phyloP scores from a whole-genome alignment of 2,797 vertebrate genomes.

The Muscicapa comitata region DNA sequence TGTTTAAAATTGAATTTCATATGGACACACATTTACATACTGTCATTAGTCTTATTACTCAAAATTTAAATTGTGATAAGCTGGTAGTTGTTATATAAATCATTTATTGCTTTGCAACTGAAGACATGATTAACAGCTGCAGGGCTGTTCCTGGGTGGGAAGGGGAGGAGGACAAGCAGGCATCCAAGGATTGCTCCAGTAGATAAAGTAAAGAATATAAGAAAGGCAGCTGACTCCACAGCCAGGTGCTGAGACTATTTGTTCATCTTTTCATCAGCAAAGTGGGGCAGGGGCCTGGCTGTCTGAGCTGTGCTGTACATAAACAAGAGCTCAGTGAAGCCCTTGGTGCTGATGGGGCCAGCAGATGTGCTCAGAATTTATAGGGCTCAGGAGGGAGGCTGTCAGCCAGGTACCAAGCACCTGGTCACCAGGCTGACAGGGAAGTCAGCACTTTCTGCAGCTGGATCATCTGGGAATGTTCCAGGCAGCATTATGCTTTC shows the following conservation, averaged over 20 bases:
- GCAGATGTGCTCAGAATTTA: accelerated
- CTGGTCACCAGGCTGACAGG: not conserved
- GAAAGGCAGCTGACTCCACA: not conserved
- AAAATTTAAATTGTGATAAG: not conserved
- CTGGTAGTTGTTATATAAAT: not conserved
- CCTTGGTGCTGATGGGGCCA: not conserved
- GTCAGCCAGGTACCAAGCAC: not conserved
- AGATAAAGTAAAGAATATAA: not conserved
- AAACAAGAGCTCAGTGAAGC: not conserved
- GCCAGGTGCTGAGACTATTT: not conserved
- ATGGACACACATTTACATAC: not conserved
- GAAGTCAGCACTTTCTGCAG: not conserved
- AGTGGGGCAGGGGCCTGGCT: not conserved
- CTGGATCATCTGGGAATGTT: not conserved
- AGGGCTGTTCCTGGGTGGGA: not conserved
- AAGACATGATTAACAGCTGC: not conserved
- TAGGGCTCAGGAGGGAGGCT: not conserved
- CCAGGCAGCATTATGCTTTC: not conserved
- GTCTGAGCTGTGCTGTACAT: not conserved
- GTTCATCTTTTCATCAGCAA: not conserved
- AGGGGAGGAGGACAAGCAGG: not conserved
- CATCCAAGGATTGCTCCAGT: accelerated
- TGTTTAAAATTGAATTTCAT: constrained; percentile 16
- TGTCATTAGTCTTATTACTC: not conserved
- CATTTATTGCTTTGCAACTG: constrained; percentile 10